Base-by-base conservation (phyloP, 1,140 invertebrate species). In the Drosophila pseudoobscura region DNA sequence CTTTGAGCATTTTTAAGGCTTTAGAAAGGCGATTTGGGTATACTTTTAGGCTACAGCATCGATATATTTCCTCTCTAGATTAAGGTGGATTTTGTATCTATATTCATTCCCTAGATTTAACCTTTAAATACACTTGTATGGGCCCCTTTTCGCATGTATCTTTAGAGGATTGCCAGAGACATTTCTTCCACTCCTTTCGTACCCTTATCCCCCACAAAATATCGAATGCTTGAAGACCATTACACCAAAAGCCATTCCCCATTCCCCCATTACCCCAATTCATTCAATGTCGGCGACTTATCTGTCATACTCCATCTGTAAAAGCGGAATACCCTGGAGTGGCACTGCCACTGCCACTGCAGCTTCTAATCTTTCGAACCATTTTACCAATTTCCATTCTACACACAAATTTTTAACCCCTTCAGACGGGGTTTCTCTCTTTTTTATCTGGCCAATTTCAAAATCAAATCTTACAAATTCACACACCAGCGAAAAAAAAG, bases 401-500 rank as follows among this genome's bases (percentile, higher is more conserved):
- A 17, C 6, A 11, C 9, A 6, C 22, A 17, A 20, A 11, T 35
- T 62, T 73, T 73, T 73, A 73, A 58, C 49, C 61, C 72, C 47
- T 66, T 72, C 29, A 4, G 29, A 7, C 3, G 29, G 29, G 26
- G 17, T 17, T 17, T 17, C 17, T 17, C 57, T 62, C 3, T 35
- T 74, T 74, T 78, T 80, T 76, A 75, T 76, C 78, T 72, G 62
- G 61, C 53, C 75, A 83, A 77, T 83, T 83, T 84, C 58, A 84
- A 83, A 83, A 83, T 83, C 79, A 83, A 83, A 83, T 83, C 79
- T 84, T 83, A 84, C 80, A 83, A 83, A 84, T 84, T 83, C 80
- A 83, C 79, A 83, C 83, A 77, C 78, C 72, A 31, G 20, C 31
- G 4, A 31, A 13, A n/a, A 29, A 45, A 51, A 47, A 69, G 46